Evolutionary conservation across 2,113 vertebrate species (phyloP).

Genomic region (Clarias gariepinus): DNA sequence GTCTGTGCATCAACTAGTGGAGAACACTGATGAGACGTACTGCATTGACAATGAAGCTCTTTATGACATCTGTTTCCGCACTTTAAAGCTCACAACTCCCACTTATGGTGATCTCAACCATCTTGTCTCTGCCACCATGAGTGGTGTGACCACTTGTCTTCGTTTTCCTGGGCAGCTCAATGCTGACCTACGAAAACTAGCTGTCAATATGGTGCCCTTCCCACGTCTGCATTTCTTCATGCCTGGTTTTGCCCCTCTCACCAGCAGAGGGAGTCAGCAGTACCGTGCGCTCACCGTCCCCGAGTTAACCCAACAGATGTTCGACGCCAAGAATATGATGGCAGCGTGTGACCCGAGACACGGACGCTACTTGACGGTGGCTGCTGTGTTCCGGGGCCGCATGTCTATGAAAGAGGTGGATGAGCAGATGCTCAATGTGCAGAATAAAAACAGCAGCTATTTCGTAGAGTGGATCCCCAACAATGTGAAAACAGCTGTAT

Average conservation of each 20-base stretch:
- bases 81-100: no score
- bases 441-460: constrained; percentile 84
- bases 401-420: constrained; percentile 86
- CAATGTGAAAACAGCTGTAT: constrained; percentile 79
- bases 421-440: constrained; percentile 81
- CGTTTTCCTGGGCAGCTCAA: constrained; percentile 68
- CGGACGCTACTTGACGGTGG: constrained; percentile 78
- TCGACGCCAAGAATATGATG: constrained; percentile 84
- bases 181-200: constrained; percentile 79
- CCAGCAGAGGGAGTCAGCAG: constrained; percentile 81
- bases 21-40: no score
- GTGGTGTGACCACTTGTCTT: no score
- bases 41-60: no score
- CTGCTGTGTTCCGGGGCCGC: constrained; percentile 76
- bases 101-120: no score
- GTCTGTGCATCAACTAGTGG: no score
- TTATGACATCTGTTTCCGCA: no score
- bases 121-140: no score
- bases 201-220: constrained; percentile 83
- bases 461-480: constrained; percentile 83
- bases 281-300: constrained; percentile 80
- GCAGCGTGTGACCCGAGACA: constrained; percentile 79
- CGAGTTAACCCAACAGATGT: constrained; percentile 83
- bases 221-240: constrained; percentile 83
- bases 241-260: constrained; percentile 79